Evolutionary conservation across 2,113 vertebrate species (phyloP).

Genomic region (Ctenomys sociabilis): DNA sequence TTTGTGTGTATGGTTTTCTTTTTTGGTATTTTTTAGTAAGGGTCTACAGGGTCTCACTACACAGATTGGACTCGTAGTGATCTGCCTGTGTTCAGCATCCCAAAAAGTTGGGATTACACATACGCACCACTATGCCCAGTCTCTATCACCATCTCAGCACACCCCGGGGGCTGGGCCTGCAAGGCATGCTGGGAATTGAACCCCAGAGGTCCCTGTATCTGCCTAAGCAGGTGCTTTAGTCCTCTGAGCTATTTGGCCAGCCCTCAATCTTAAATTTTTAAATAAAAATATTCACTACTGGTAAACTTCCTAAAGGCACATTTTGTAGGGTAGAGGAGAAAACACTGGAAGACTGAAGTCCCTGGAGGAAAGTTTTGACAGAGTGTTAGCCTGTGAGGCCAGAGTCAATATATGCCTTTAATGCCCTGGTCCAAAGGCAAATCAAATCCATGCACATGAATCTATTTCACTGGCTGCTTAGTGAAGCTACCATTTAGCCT

Average conservation of each 20-base stretch:
- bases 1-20: neutral
- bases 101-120: no score
- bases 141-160: no score
- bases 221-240: no score
- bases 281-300: conserved; percentile 23
- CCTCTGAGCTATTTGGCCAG: no score
- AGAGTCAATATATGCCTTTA: neutral
- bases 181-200: no score
- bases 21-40: no score
- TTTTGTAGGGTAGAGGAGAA: neutral
- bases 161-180: no score
- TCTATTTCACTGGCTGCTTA: conserved; percentile 1
- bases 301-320: neutral
- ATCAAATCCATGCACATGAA: neutral
- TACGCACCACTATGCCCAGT: no score
- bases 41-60: no score
- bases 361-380: neutral
- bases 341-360: neutral
- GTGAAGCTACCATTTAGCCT: neutral
- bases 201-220: no score
- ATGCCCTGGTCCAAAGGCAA: neutral
- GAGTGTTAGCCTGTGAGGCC: neutral
- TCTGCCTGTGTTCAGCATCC: no score
- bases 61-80: no score
- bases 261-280: neutral